A percentile compares a stretch with the other conserved stretches of the same genome.
Conservation (phyloP, 2,888 invertebrate genomes). For the Sarcophaga caerulescens region DNA sequence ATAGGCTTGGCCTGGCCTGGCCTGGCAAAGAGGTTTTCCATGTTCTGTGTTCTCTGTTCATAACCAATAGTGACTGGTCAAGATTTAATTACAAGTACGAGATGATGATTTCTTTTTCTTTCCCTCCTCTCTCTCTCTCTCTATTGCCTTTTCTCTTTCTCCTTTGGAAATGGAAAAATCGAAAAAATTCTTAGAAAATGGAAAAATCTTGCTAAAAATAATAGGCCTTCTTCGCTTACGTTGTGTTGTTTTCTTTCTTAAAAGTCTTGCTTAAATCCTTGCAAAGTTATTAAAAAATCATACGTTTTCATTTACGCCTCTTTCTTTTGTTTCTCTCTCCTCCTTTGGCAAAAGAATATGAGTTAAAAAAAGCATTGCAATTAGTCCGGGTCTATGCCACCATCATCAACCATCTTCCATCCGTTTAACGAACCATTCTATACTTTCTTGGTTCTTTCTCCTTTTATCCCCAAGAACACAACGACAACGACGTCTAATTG, state of each 20-base stretch:
- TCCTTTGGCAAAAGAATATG: no score
- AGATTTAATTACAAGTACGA: slow-evolving; percentile 66
- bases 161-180: slow-evolving; percentile 13
- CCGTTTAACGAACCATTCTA: no score
- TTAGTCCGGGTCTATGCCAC: no score
- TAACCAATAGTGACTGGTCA: slow-evolving; percentile 64
- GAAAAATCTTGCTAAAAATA: not conserved
- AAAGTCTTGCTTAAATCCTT: not conserved
- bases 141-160: not conserved
- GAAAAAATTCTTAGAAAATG: slow-evolving; percentile 2
- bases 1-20: not conserved
- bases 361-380: no score
- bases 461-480: not conserved
- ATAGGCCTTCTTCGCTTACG: no score
- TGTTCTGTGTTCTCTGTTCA: not conserved
- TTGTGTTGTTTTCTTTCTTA: no score
- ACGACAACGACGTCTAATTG: slow-evolving; percentile 38
- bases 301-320: no score
- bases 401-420: no score
- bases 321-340: no score
- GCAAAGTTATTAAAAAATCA: no score
- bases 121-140: not conserved
- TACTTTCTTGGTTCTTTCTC: no score
- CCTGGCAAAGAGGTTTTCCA: not conserved
- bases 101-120: slow-evolving; percentile 31